These are phyloP conservation scores for Creontiades dilutus DNA, from an alignment of 2,888 invertebrate genomes.

Conservation along the genomic window DNA sequence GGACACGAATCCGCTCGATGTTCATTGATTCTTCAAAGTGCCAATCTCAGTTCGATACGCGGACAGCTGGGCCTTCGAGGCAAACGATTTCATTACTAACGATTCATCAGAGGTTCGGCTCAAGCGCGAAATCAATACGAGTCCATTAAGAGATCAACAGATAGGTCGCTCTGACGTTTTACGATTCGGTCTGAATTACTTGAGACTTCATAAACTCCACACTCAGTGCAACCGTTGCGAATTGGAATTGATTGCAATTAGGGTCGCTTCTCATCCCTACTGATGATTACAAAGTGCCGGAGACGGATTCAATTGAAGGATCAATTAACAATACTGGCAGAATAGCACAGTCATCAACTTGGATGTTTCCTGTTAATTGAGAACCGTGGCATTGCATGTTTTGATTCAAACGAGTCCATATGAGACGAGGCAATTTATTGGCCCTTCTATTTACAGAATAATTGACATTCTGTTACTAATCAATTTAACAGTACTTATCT, in stretches of 20 bases:
- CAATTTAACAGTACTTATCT: too few relatives aligned
- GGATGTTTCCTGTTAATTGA: too few relatives aligned
- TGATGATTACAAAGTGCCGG: too few relatives aligned
- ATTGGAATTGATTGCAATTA: conserved; percentile 36
- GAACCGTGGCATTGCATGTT: too few relatives aligned
- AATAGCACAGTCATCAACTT: too few relatives aligned
- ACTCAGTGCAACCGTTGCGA: not conserved
- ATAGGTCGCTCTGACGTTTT: not conserved
- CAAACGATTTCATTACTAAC: not conserved
- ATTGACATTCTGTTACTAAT: too few relatives aligned
- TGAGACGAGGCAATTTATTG: too few relatives aligned
- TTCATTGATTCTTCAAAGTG: conserved; percentile 7
- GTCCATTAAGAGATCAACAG: not conserved
- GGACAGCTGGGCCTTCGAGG: not conserved
- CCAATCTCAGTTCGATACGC: conserved; percentile 7
- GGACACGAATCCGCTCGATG: not conserved
- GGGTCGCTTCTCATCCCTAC: not conserved
- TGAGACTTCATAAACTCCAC: not conserved
- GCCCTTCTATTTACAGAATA: too few relatives aligned
- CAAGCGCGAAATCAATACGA: not conserved
- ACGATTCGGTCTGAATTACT: not conserved
- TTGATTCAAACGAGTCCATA: too few relatives aligned
- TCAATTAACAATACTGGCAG: too few relatives aligned
- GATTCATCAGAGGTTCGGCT: not conserved
- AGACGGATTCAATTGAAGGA: too few relatives aligned